phyloP scores from a whole-genome alignment of 2,113 vertebrate genomes.

The Carassius gibelio region DNA sequence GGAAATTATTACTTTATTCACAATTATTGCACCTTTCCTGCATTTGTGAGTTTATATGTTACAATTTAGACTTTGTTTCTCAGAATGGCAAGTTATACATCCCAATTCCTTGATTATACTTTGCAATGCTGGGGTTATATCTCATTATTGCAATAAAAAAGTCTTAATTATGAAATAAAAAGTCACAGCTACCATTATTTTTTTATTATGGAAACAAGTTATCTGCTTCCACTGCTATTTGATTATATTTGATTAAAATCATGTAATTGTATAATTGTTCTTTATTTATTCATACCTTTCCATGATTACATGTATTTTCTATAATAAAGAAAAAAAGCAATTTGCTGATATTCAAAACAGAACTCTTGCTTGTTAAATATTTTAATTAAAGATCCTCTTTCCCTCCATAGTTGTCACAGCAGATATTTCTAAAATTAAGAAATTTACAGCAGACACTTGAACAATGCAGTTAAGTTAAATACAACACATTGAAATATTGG shows the following conservation, averaged over 20 bases:
- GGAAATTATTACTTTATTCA: too few species aligned
- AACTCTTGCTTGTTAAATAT: not conserved
- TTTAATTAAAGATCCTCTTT: not conserved
- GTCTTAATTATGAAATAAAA: too few species aligned
- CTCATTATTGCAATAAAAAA: too few species aligned
- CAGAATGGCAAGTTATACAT: too few species aligned
- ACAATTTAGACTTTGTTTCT: too few species aligned
- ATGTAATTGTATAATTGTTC: not conserved
- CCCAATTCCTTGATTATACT: too few species aligned
- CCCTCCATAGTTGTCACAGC: not conserved
- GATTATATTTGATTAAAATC: not conserved
- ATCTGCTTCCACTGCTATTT: not conserved
- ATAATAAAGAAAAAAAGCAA: not conserved
- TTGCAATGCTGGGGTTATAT: too few species aligned
- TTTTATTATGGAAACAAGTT: too few species aligned
- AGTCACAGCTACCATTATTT: too few species aligned
- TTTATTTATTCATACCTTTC: not conserved
- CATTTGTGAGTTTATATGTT: too few species aligned
- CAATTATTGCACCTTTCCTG: too few species aligned
- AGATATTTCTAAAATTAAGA: not conserved
- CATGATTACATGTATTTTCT: not conserved
- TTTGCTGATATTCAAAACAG: not conserved
- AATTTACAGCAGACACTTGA: not conserved
- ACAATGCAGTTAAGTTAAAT: not conserved
- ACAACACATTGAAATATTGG: not conserved